phyloP scores from a whole-genome alignment of 2,888 invertebrate genomes.

The Orchesellides sinensis region DNA sequence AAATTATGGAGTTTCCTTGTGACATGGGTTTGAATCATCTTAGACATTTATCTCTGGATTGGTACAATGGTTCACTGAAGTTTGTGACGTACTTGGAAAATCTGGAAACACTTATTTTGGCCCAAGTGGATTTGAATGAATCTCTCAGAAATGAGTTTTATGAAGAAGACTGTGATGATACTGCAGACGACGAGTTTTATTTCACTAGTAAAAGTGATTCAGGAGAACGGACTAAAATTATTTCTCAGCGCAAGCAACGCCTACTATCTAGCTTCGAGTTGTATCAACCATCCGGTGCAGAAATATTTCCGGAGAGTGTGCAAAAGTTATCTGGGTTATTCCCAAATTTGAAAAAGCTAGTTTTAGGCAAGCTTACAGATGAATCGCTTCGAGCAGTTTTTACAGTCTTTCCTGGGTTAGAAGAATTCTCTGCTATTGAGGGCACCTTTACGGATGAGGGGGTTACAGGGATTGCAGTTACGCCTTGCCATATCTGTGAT shows the following conservation, averaged over 20 bases:
- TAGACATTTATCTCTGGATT: constrained; percentile 59
- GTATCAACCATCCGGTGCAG: constrained; percentile 62
- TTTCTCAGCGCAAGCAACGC: background rate
- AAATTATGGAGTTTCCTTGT: constrained; percentile 60
- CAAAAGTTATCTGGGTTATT: constrained; percentile 50
- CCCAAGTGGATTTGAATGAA: constrained; percentile 63
- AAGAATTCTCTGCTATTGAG: constrained; percentile 66
- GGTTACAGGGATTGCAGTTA: constrained; percentile 55
- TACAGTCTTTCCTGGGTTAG: constrained; percentile 47
- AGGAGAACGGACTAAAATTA: constrained; percentile 11
- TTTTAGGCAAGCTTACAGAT: constrained; percentile 63
- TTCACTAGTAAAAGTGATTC: constrained; percentile 6
- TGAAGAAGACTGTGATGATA: background rate
- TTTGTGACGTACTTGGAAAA: constrained; percentile 53
- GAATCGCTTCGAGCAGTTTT: constrained; percentile 55
- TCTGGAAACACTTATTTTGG: constrained; percentile 56
- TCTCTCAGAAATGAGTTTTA: constrained; percentile 33
- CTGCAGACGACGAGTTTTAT: background rate
- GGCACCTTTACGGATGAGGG: constrained; percentile 63
- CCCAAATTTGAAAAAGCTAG: constrained; percentile 55
- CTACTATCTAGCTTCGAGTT: constrained; percentile 48
- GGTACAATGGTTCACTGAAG: constrained; percentile 66
- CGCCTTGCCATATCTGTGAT: constrained; percentile 58
- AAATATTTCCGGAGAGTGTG: constrained; percentile 53
- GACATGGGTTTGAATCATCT: constrained; percentile 43